A percentile compares a stretch with the other conserved stretches of the same genome.
Conservation (phyloP, 2,888 invertebrate species). For the Ectemnius continuus region DNA sequence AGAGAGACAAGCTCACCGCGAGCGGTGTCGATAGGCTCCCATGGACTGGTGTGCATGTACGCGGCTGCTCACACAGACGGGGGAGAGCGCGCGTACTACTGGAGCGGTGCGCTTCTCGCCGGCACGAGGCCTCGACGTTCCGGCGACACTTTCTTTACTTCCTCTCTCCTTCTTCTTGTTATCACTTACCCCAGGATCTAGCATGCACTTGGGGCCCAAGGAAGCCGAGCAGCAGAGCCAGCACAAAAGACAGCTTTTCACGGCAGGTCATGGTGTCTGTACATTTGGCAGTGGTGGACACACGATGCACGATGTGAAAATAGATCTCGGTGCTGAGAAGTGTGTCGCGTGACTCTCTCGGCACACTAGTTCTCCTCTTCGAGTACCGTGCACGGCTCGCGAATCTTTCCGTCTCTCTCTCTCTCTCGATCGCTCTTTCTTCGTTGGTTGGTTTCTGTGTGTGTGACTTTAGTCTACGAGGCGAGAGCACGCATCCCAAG, state of each 20-base stretch:
- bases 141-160: background rate
- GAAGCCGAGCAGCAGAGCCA: conserved; percentile 49
- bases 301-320: too few species aligned
- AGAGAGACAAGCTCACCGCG: conserved; percentile 33
- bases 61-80: background rate
- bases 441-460: conserved; percentile 3
- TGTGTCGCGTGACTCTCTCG: too few species aligned
- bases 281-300: conserved; percentile 43
- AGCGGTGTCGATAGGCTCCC: conserved; percentile 13
- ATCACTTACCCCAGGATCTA: conserved; percentile 72
- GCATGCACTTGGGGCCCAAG: conserved; percentile 55
- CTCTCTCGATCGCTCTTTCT: too few species aligned
- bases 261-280: conserved; percentile 60
- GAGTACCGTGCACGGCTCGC: background rate
- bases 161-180: conserved; percentile 5
- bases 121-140: background rate
- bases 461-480: conserved; percentile 7
- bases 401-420: too few species aligned
- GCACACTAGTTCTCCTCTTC: too few species aligned
- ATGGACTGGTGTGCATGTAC: conserved; percentile 10
- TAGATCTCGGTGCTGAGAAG: too few species aligned
- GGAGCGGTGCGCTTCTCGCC: conserved; percentile 10
- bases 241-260: conserved; percentile 49
- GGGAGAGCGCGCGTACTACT: background rate
- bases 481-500: background rate